Evolutionary conservation across 2,113 vertebrate species (phyloP).

Genomic region (Stegastes partitus): DNA sequence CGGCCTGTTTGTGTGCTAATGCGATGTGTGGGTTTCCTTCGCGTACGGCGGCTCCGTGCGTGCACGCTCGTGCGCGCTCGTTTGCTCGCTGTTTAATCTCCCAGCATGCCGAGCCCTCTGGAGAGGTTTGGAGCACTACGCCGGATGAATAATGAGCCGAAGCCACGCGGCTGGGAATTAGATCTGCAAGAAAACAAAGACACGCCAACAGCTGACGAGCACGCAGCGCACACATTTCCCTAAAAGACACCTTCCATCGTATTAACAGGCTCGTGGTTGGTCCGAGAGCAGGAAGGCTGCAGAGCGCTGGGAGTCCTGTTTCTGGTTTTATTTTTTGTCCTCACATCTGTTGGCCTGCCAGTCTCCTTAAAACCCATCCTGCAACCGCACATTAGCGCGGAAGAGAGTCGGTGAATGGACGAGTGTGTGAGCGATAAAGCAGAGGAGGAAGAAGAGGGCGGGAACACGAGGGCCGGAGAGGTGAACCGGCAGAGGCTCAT

Average conservation of each 20-base stretch:
- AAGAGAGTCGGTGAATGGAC: conserved; percentile 5
- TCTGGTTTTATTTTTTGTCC: background rate
- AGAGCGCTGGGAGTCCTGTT: background rate
- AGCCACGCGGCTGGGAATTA: conserved; percentile 74
- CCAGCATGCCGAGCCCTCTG: conserved; percentile 72
- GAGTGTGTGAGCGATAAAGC: conserved; percentile 16
- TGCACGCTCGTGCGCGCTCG: conserved; percentile 38
- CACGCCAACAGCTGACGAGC: conserved; percentile 70
- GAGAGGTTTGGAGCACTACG: conserved; percentile 73
- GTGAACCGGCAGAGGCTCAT: conserved; percentile 51
- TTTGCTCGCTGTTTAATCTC: conserved; percentile 75
- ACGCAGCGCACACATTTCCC: conserved; percentile 57
- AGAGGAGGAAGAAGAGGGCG: background rate
- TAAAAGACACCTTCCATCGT: conserved; percentile 9
- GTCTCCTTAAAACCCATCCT: conserved; percentile 42
- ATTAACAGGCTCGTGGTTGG: conserved; percentile 33
- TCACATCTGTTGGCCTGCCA: conserved; percentile 37
- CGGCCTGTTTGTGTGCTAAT: too few relatives aligned
- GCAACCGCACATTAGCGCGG: background rate
- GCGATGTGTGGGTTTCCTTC: too few relatives aligned
- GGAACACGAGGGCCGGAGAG: conserved; percentile 9
- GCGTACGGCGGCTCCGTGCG: background rate
- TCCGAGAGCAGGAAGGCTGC: background rate
- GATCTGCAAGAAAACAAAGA: conserved; percentile 80
- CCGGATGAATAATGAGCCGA: conserved; percentile 80